Evolutionary conservation across 2,888 invertebrate species (phyloP).

Genomic region (Hipparchia semele): DNA sequence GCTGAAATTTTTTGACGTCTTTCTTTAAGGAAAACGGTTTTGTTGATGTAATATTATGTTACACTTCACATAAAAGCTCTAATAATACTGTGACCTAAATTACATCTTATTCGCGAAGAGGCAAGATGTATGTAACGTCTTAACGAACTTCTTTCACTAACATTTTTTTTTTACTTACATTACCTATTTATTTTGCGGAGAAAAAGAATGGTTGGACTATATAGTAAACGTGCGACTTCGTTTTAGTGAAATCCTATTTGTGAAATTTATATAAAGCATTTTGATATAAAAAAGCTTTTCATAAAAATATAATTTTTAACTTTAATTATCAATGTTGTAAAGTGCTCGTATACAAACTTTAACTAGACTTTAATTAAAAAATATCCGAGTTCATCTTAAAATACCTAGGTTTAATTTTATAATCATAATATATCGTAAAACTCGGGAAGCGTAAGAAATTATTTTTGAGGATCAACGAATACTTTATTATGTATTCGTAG

Average conservation of each 20-base stretch:
- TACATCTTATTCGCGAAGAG: constrained; percentile 3
- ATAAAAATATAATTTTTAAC: no score
- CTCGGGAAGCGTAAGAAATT: not conserved
- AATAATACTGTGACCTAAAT: constrained; percentile 3
- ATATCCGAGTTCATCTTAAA: no score
- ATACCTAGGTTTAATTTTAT: no score
- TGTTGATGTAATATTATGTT: not conserved
- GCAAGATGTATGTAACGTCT: not conserved
- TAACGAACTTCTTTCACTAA: constrained; percentile 2
- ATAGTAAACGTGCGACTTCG: no score
- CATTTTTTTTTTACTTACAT: no score
- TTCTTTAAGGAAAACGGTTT: not conserved
- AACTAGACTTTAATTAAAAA: not conserved
- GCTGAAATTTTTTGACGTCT: not conserved
- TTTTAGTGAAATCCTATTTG: no score
- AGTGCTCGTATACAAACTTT: not conserved
- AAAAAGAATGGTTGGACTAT: not conserved
- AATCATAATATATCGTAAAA: not conserved
- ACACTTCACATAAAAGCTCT: constrained; percentile 3
- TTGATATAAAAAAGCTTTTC: no score
- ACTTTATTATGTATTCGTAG: no score
- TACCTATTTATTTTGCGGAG: not conserved
- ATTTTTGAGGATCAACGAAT: no score
- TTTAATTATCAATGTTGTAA: not conserved
- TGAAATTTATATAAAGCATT: no score